Evolutionary conservation across 2,113 vertebrate species (phyloP), one percentile per base, ranked within the genome.

Genomic region (Larimichthys polyactis): DNA sequence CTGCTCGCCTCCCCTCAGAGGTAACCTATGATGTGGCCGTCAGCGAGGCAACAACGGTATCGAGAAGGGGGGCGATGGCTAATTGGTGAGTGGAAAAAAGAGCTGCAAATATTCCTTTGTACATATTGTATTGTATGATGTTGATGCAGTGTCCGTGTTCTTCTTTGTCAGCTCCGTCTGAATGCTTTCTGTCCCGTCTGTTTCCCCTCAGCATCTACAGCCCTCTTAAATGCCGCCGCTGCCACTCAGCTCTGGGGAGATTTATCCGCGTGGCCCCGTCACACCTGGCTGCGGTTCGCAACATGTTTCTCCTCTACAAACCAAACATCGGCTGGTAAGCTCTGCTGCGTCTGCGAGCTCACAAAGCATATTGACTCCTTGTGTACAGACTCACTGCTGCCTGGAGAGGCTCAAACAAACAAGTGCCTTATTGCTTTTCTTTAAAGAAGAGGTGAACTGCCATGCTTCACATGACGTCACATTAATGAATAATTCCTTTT

Each of bases 261-360:
- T 88, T 94, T 19, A 91, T 97, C 20, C 89, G 95, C 40, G 96
- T 96, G 0, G 83, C 96, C 1, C 83, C 95, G n/a, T 71, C 89
- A 4, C 51, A 86, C n/a, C 54, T 97, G 80, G 94, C 95, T 0
- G 10, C 24, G n/a, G 86, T 96, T 27, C 94, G 97, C 84, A 95
- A 93, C 78, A 71, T 95, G 60, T 99, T 97, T 86, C 96, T 96
- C 79, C 96, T 99, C 77, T 89, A 91, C 80, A 96, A 96, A 94
- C 82, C 96, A 36, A 94, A 86, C 59, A 94, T 98, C 71, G 65
- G 90, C 7, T 98, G 97, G 98, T 99, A 79, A 96, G 80, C 29
- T 27, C 15, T 5, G 44, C 10, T 9, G 43, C 75, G 20, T 36
- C 65, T 14, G 48, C 43, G 48, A 78, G 43, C 27, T 62, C 46